Evolutionary conservation across 2,888 invertebrate species (phyloP).

Genomic region (Ethmia dodecea): DNA sequence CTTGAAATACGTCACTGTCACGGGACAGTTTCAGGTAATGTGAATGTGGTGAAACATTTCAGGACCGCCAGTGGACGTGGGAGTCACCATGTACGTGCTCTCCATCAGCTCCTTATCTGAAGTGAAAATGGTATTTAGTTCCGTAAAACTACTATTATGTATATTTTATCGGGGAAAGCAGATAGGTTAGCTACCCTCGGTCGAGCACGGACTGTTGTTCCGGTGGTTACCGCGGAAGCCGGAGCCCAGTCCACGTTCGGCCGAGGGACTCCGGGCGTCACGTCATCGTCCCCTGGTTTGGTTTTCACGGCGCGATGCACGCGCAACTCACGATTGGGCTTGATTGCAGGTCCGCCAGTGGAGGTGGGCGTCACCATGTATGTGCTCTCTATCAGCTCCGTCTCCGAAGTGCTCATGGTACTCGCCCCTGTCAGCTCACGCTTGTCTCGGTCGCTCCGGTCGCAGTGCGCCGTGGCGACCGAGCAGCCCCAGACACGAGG

Average conservation of each 20-base stretch:
- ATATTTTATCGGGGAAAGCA: slow-evolving; percentile 34
- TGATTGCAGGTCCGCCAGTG: slow-evolving; percentile 95
- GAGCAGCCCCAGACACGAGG: slow-evolving; percentile 74
- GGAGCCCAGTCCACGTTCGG: slow-evolving; percentile 30
- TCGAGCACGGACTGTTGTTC: slow-evolving; percentile 31
- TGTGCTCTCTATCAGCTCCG: slow-evolving; percentile 98
- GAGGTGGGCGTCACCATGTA: slow-evolving; percentile 99
- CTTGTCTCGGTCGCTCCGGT: slow-evolving; percentile 63
- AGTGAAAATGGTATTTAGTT: slow-evolving; percentile 85
- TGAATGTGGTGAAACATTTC: slow-evolving; percentile 65
- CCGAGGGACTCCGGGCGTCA: slow-evolving; percentile 36
- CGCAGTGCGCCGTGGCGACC: slow-evolving; percentile 39
- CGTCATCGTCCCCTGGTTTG: slow-evolving; percentile 50
- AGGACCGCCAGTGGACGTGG: slow-evolving; percentile 88
- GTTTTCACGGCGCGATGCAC: slow-evolving; percentile 49
- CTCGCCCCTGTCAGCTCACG: slow-evolving; percentile 72
- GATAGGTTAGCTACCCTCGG: slow-evolving; percentile 38
- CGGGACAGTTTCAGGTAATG: slow-evolving; percentile 28
- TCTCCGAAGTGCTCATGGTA: slow-evolving; percentile 99
- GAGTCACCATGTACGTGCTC: slow-evolving; percentile 89
- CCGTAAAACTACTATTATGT: slow-evolving; percentile 44
- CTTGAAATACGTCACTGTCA: neutral
- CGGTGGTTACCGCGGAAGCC: slow-evolving; percentile 10
- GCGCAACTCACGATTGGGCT: slow-evolving; percentile 69
- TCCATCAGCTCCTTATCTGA: slow-evolving; percentile 90